Conservation (phyloP, 2,797 vertebrate species). For the Pygocentrus nattereri region DNA sequence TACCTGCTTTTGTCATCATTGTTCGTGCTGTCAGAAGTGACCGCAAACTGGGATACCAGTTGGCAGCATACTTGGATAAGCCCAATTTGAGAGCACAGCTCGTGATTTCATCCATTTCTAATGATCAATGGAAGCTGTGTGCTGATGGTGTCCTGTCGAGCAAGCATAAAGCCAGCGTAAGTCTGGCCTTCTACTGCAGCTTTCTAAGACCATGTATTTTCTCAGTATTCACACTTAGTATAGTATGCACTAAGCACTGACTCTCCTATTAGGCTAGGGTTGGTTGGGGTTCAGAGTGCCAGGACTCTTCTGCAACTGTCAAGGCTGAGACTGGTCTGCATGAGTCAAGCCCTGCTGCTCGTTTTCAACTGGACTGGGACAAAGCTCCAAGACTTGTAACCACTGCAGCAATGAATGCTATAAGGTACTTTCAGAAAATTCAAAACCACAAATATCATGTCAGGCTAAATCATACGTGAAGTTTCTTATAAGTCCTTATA, state of each 20-base stretch:
- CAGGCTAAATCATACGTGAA: not conserved
- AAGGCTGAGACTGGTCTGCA: conserved; percentile 81
- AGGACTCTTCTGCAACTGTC: conserved; percentile 74
- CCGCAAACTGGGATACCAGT: conserved; percentile 81
- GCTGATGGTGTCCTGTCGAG: conserved; percentile 81
- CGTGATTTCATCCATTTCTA: conserved; percentile 77
- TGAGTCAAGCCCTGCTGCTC: conserved; percentile 74
- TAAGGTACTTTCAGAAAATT: conserved; percentile 70
- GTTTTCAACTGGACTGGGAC: conserved; percentile 79
- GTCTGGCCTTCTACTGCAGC: conserved; percentile 9
- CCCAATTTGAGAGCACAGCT: conserved; percentile 76
- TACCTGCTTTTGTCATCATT: conserved; percentile 74
- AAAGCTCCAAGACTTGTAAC: conserved; percentile 78
- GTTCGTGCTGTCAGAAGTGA: conserved; percentile 75
- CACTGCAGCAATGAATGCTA: conserved; percentile 59
- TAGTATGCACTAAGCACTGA: not conserved
- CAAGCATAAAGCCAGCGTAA: conserved; percentile 83
- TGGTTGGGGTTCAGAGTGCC: conserved; percentile 83
- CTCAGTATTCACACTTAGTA: not conserved
- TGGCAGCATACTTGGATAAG: conserved; percentile 77
- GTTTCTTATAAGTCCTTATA: not conserved
- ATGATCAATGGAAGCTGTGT: conserved; percentile 83
- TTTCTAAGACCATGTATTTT: not conserved
- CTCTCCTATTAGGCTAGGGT: conserved; percentile 74
- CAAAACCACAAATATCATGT: not conserved